Base-by-base conservation (phyloP, 2,888 invertebrate species). In the Patella pellucida region DNA sequence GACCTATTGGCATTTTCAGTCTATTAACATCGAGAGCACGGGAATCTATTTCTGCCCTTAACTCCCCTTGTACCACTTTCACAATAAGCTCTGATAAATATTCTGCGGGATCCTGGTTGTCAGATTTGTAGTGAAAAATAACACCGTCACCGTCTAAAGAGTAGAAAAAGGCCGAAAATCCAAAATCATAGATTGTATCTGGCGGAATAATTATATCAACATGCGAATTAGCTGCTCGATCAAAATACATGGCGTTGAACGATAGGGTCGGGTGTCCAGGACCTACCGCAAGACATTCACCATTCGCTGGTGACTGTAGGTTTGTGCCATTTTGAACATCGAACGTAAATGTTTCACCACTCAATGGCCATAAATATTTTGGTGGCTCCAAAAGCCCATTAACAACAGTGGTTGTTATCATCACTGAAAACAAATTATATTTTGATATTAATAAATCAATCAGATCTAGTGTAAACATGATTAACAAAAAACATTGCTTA, bases 211-310 rank as follows among this genome's bases (percentile, higher is more conserved):
- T 62, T 2, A 62, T 19, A 2, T 62, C 62, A 11, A 19, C 62
- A 62, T 62, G 19, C 3, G n/a, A 19, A 62, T 62, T 62, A 1
- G 7, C 1, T 16, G 1, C n/a, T n/a, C 15, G 15, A 19, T 62
- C 62, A 19, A 62, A 62, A 62, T 62, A 62, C 62, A 62, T 62
- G 62, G 62, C 62, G 11, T n/a, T 19, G 19, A 19, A 62, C n/a
- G n/a, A 19, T 9, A 62, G 62, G 2, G n/a, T n/a, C 7, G 62
- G 62, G 12, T 62, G 62, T 19, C 16, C 16, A 19, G 62, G 62
- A 19, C 62, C 62, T 19, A 62, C 62, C 2, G 5, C 19, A 19
- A 62, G 19, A 19, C 62, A 62, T 19, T 62, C 62, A 41, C 41
- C 41, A 41, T 41, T 41, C 7, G 0, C 41, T 62, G 62, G n/a